Evolutionary conservation across 2,797 vertebrate species (phyloP).

Genomic region (Pipistrellus nathusii): DNA sequence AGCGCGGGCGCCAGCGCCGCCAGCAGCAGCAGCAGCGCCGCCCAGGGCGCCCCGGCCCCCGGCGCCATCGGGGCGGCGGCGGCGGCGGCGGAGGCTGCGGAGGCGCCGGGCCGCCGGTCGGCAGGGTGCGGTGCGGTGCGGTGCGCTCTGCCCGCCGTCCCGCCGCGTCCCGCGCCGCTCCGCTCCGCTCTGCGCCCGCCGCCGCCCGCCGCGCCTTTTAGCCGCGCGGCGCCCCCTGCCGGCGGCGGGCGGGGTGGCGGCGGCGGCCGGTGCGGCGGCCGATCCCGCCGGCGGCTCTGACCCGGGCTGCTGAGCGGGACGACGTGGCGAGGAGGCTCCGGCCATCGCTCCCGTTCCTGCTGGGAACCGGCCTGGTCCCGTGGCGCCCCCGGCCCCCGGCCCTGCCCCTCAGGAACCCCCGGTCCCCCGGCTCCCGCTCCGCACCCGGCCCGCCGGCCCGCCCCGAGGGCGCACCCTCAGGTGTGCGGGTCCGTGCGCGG

Average conservation of each 20-base stretch:
- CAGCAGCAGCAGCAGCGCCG: conserved; percentile 78
- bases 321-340: neutral
- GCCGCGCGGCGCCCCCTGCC: conserved; percentile 85
- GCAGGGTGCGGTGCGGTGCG: neutral
- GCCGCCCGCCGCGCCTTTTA: conserved; percentile 47
- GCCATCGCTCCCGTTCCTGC: neutral
- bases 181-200: conserved; percentile 40
- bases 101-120: neutral
- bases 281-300: neutral
- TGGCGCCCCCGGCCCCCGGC: no score
- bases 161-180: neutral
- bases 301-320: fast-evolving
- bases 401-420: no score
- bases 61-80: conserved; percentile 80
- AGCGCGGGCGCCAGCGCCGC: conserved; percentile 72
- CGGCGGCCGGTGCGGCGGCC: fast-evolving
- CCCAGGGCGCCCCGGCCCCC: conserved; percentile 53
- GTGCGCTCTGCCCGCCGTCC: neutral
- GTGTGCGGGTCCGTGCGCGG: fast-evolving
- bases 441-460: no score
- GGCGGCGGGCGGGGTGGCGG: conserved; percentile 35
- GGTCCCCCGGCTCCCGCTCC: no score
- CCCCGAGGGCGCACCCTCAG: no score
- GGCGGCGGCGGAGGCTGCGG: neutral
- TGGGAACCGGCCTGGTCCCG: neutral